A percentile compares a stretch with the other conserved stretches of the same genome.
Conservation (phyloP, 2,797 vertebrate species). For the Thunnus albacares region DNA sequence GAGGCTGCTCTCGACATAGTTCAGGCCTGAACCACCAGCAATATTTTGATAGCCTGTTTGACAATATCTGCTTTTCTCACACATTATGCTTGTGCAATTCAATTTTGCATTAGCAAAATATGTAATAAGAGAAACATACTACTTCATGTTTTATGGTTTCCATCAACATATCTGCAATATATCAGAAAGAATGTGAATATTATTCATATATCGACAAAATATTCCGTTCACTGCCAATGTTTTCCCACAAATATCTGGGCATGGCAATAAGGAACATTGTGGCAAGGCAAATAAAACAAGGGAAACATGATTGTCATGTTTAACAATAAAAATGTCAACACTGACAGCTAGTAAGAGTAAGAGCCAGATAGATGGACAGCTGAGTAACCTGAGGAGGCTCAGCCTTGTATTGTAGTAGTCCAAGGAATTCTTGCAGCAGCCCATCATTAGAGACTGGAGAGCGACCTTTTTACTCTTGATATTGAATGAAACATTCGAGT, state of each 20-base stretch:
- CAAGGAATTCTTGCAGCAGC: slow-evolving; percentile 61
- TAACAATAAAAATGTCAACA: neutral
- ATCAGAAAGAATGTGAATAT: neutral
- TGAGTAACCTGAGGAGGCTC: slow-evolving; percentile 67
- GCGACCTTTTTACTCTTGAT: slow-evolving; percentile 64
- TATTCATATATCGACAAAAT: neutral
- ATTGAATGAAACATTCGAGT: slow-evolving; percentile 48
- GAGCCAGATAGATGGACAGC: slow-evolving; percentile 10
- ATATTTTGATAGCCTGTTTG: neutral
- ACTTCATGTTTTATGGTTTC: neutral
- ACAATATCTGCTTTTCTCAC: neutral
- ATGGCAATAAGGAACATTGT: neutral
- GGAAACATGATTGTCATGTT: neutral
- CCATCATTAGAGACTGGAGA: slow-evolving; percentile 61
- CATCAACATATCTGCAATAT: neutral
- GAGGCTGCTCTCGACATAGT: neutral
- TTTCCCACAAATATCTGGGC: neutral
- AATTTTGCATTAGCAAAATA: too few species aligned
- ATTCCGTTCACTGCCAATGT: neutral
- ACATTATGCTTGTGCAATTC: too few species aligned
- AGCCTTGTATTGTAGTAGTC: slow-evolving; percentile 54
- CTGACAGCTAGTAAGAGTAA: too few species aligned
- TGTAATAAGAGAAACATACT: too few species aligned
- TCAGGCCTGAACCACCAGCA: neutral
- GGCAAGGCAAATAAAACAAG: neutral